Base-by-base conservation (phyloP, 2,888 invertebrate species). In the Notodonta dromedarius region DNA sequence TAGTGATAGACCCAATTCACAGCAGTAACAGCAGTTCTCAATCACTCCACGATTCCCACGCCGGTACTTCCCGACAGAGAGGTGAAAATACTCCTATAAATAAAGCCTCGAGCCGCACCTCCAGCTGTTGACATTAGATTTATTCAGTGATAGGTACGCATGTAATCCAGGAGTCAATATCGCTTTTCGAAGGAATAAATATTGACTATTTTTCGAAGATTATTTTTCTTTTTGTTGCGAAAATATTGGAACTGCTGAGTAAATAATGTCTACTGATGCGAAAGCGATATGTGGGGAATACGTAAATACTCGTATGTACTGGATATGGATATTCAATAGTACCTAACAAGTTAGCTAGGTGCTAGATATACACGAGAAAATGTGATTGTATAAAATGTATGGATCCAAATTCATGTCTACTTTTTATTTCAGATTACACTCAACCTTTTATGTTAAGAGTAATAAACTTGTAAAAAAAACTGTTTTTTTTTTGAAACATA, bases 41-140 rank as follows among this genome's bases (percentile, higher is more conserved):
- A n/a, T 46, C 46, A 46, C 46, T 46, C 46, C 46, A 1, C 46
- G 7, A 46, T 13, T 46, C 46, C 46, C 46, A n/a, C 13, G 35
- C 5, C 51, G 74, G 67, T 76, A 74, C 74, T 70, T 74, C 66
- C 57, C 58, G 39, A 55, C 52, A 59, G 62, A 66, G 64, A 75
- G 73, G 75, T 75, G 73, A 69, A 67, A 71, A 71, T 70, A 68
- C 60, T 62, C 67, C 66, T 64, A 77, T 76, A 77, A 74, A 77
- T 71, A 78, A 77, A 70, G 62, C 61, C 63, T 24, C 35, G 64
- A 73, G 69, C 69, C 64, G 60, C 59, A 59, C 64, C 58, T 62
- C 67, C 69, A 64, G 66, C 61, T 77, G 75, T 67, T 60, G 69
- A 64, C 68, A 66, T 73, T 59, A 65, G 69, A 79, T 77, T 78